phyloP scores from a whole-genome alignment of 1,140 invertebrate genomes.

The Lineus longissimus region DNA sequence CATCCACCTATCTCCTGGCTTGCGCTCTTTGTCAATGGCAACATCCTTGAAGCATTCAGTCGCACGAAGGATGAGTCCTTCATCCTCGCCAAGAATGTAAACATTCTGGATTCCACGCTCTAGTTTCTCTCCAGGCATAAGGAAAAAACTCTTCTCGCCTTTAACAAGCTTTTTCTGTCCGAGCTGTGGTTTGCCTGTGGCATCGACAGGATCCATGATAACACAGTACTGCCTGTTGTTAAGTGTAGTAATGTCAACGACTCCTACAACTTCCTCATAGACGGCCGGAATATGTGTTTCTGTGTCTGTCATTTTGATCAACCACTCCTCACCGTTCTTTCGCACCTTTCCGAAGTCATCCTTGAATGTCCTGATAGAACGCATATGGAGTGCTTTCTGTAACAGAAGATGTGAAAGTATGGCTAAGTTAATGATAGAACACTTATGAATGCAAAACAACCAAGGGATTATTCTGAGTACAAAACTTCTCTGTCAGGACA shows the following conservation, averaged over 20 bases:
- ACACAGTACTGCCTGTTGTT: conserved; percentile 58
- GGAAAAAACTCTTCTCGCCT: conserved; percentile 58
- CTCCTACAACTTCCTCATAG: conserved; percentile 57
- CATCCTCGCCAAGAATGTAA: conserved; percentile 56
- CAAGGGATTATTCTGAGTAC: too few relatives aligned
- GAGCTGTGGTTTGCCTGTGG: conserved; percentile 54
- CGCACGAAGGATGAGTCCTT: conserved; percentile 56
- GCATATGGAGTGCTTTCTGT: conserved; percentile 56
- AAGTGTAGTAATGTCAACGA: conserved; percentile 55
- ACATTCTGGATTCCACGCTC: conserved; percentile 57
- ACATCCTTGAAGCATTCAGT: conserved; percentile 54
- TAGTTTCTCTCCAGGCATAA: conserved; percentile 55
- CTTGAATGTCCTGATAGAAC: conserved; percentile 54
- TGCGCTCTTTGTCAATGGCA: conserved; percentile 29
- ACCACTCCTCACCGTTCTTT: conserved; percentile 60
- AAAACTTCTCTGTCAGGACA: too few relatives aligned
- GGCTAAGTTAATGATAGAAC: not conserved
- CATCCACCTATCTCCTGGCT: conserved; percentile 59
- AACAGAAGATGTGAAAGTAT: conserved; percentile 8
- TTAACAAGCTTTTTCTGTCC: conserved; percentile 56
- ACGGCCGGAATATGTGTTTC: conserved; percentile 59
- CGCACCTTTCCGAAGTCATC: conserved; percentile 53
- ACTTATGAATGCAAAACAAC: too few relatives aligned
- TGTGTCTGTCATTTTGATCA: conserved; percentile 54
- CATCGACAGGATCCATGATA: conserved; percentile 55